These are phyloP conservation scores for Ganaspis sp. DNA, from an alignment of 1,140 invertebrate genomes.

Conservation along the genomic window DNA sequence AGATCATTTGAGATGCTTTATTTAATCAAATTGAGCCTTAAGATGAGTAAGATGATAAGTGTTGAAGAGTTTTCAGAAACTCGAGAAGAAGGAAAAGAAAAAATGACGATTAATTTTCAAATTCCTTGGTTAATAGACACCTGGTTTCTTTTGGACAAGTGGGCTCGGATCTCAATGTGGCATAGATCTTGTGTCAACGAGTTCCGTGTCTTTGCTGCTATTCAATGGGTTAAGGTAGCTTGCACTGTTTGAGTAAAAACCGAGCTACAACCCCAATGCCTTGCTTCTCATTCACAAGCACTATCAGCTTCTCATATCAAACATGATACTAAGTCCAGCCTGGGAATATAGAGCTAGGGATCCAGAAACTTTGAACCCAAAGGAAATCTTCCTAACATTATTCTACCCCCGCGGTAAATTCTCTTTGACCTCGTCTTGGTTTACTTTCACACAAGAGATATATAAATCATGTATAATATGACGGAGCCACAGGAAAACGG, in stretches of 20 bases:
- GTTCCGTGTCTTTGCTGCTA: background rate
- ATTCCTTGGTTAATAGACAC: too few relatives aligned
- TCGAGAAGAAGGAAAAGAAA: too few relatives aligned
- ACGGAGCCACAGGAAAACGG: constrained; percentile 14
- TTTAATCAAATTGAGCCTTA: too few relatives aligned
- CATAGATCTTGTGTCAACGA: background rate
- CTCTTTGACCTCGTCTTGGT: constrained; percentile 24
- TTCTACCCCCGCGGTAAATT: constrained; percentile 22
- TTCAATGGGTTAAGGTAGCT: constrained; percentile 11
- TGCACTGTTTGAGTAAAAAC: background rate
- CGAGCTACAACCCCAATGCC: background rate
- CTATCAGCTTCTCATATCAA: constrained; percentile 25
- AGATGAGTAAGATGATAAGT: too few relatives aligned
- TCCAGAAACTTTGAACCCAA: constrained; percentile 15
- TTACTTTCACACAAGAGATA: constrained; percentile 16
- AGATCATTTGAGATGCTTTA: too few relatives aligned
- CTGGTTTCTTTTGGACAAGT: background rate
- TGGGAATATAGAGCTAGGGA: background rate
- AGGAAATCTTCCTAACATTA: constrained; percentile 29
- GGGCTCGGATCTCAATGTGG: background rate
- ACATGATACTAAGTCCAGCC: constrained; percentile 28
- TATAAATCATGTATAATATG: constrained; percentile 28
- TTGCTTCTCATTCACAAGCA: constrained; percentile 1
- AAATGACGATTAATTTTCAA: too few relatives aligned
- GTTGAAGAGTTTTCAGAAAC: too few relatives aligned